Base-by-base conservation (phyloP, 2,113 vertebrate genomes). In the Megalops atlanticus region DNA sequence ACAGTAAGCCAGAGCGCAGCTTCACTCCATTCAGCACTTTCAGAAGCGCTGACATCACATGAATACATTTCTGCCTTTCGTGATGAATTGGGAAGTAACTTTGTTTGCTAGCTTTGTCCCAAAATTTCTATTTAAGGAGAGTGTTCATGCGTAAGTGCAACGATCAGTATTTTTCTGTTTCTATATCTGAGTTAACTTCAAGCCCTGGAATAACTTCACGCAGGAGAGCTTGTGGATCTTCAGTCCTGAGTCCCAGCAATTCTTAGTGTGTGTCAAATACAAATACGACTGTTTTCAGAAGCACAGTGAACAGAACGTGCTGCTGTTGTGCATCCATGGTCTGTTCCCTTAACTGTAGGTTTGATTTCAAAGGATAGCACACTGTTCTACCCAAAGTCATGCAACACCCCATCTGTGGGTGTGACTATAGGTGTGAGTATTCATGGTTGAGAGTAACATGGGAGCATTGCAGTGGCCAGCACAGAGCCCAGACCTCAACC, bases 401-500 rank as follows among this genome's bases (percentile, higher is more conserved):
- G n/a, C n/a, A n/a, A n/a, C n/a, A n/a, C n/a, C n/a, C n/a, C n/a
- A n/a, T n/a, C n/a, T n/a, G n/a, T n/a, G n/a, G n/a, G n/a, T n/a
- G n/a, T n/a, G n/a, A n/a, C n/a, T n/a, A n/a, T n/a, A n/a, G n/a
- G n/a, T n/a, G n/a, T n/a, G n/a, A n/a, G n/a, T n/a, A n/a, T n/a
- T n/a, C 16, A 27, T 43, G n/a, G 43, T n/a, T 47, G n/a, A 45
- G 3, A 47, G n/a, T n/a, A 31, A 75, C 74, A 75, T 24, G 14
- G 41, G 41, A 45, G 40, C 41, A 21, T 75, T 45, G 7, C 41
- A 27, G 41, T 47, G 40, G n/a, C 27, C 74, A 75, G n/a, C 27
- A 33, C 27, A 16, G 74, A 47, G 47, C 24, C 24, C 41, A 16
- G 24, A 75, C 74, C 74, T 75, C 74, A 75, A 75, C 43, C 74